Conservation (phyloP, 2,888 invertebrate species). For the Napeogenes inachia region DNA sequence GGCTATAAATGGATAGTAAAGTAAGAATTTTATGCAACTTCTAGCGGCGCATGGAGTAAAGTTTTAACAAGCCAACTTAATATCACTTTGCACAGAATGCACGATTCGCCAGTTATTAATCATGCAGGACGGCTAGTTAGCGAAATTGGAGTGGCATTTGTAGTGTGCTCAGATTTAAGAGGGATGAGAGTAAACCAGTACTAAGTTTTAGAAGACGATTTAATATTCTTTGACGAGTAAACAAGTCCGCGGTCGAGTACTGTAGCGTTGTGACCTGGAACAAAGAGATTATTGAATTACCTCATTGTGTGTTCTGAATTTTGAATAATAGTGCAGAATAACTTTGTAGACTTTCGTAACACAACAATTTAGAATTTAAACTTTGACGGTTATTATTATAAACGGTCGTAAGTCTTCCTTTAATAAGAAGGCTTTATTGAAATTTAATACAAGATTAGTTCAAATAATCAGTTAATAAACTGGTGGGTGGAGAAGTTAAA, state of each 20-base stretch:
- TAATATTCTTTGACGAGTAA: conserved; percentile 42
- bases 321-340: conserved; percentile 33
- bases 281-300: conserved; percentile 40
- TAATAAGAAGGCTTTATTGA: no score
- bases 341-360: conserved; percentile 19
- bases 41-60: conserved; percentile 62
- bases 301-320: conserved; percentile 35
- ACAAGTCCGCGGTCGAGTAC: conserved; percentile 34
- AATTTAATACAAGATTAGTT: no score
- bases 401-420: no score
- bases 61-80: conserved; percentile 78
- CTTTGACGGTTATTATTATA: not conserved
- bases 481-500: no score
- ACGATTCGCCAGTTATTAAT: conserved; percentile 74
- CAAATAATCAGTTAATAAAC: no score
- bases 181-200: conserved; percentile 30
- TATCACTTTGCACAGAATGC: conserved; percentile 73
- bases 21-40: conserved; percentile 58
- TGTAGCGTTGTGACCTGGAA: conserved; percentile 34
- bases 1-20: conserved; percentile 26
- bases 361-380: conserved; percentile 10
- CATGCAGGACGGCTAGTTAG: conserved; percentile 74
- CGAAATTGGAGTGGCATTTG: conserved; percentile 58
- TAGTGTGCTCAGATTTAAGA: conserved; percentile 46
- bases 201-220: conserved; percentile 38